phyloP scores from a whole-genome alignment of 2,888 invertebrate species.

The Rhagonycha lutea region DNA sequence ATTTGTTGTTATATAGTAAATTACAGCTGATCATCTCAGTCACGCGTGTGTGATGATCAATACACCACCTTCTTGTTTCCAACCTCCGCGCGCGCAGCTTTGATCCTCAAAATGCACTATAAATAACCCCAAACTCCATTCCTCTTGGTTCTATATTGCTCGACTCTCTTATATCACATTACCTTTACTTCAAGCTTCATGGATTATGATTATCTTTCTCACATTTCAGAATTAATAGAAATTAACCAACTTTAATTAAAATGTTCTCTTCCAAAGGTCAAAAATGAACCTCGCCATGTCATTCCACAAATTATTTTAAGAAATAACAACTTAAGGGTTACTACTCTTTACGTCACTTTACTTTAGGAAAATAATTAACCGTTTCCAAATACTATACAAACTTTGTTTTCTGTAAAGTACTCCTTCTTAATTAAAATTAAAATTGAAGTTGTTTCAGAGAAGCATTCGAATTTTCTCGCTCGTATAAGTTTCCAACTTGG shows the following conservation, averaged over 20 bases:
- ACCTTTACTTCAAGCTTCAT: neutral
- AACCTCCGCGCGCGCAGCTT: conserved; percentile 36
- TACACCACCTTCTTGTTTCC: conserved; percentile 29
- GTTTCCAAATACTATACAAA: neutral
- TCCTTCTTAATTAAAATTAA: conserved; percentile 10
- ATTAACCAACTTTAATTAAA: conserved; percentile 7
- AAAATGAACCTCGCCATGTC: neutral
- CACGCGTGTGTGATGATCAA: conserved; percentile 33
- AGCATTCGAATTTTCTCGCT: neutral
- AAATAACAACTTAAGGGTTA: neutral
- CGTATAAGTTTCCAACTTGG: neutral
- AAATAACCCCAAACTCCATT: conserved; percentile 37
- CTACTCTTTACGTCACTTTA: neutral
- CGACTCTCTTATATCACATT: conserved; percentile 11
- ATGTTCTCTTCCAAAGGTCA: neutral
- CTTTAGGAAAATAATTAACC: neutral
- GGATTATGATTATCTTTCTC: conserved; percentile 19
- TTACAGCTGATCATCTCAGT: conserved; percentile 28
- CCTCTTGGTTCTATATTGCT: conserved; percentile 35
- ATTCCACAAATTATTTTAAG: neutral
- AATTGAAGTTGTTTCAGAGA: conserved; percentile 1
- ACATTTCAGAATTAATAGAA: conserved; percentile 14
- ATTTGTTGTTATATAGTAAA: conserved; percentile 19
- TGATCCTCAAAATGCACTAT: conserved; percentile 38
- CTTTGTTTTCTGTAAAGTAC: neutral